phyloP scores from a whole-genome alignment of 2,888 invertebrate species.

The Monopis laevigella region DNA sequence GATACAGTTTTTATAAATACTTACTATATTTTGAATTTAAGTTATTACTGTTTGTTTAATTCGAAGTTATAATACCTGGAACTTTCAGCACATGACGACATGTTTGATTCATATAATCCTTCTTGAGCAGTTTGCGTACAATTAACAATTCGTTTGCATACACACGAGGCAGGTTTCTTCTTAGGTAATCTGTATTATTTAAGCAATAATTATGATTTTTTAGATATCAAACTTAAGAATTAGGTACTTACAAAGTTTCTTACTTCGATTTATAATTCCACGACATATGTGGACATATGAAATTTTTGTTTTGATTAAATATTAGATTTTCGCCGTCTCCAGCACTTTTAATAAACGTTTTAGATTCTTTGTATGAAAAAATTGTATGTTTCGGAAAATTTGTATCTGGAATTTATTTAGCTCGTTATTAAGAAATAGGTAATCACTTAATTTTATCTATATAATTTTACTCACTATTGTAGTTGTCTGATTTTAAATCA shows the following conservation, averaged over 20 bases:
- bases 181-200: too few relatives aligned
- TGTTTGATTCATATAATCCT: conserved; percentile 24
- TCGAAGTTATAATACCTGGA: conserved; percentile 44
- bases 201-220: too few relatives aligned
- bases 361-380: background rate
- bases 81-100: conserved; percentile 39
- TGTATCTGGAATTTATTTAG: conserved; percentile 29
- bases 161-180: too few relatives aligned
- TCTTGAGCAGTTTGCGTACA: too few relatives aligned
- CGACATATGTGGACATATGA: conserved; percentile 36
- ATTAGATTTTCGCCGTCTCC: conserved; percentile 30
- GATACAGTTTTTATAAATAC: background rate
- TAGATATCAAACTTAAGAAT: too few relatives aligned
- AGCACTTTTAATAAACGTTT: conserved; percentile 26
- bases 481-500: conserved; percentile 41
- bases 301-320: background rate
- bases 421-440: background rate
- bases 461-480: conserved; percentile 38
- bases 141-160: too few relatives aligned
- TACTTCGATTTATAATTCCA: conserved; percentile 47
- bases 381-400: too few relatives aligned
- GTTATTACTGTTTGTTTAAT: too few relatives aligned
- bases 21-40: background rate
- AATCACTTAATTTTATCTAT: background rate
- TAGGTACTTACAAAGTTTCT: too few relatives aligned